phyloP scores from a whole-genome alignment of 2,888 invertebrate genomes.

The Troilus luridus region DNA sequence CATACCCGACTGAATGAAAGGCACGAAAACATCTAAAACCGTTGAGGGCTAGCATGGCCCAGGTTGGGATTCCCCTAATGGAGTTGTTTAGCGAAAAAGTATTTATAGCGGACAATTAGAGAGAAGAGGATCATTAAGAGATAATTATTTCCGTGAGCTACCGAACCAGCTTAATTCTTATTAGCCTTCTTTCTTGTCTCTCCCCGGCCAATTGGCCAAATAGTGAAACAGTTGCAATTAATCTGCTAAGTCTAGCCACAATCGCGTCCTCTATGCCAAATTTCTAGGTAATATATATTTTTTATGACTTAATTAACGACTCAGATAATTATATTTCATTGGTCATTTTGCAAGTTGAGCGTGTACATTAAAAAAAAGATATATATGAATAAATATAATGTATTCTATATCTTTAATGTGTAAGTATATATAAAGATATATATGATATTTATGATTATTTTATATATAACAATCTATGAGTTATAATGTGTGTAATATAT shows the following conservation, averaged over 20 bases:
- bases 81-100: slow-evolving; percentile 10
- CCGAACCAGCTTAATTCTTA: not conserved
- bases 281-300: not conserved
- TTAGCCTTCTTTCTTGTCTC: not conserved
- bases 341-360: not conserved
- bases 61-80: not conserved
- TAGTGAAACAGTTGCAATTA: too few relatives aligned
- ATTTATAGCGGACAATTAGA: slow-evolving; percentile 37
- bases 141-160: slow-evolving; percentile 23
- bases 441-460: too few relatives aligned
- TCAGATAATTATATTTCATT: not conserved
- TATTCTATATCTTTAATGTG: too few relatives aligned
- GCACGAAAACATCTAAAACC: not conserved
- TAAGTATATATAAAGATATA: too few relatives aligned
- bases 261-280: not conserved
- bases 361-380: too few relatives aligned
- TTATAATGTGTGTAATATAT: too few relatives aligned
- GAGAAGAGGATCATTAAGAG: not conserved
- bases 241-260: not conserved
- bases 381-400: too few relatives aligned
- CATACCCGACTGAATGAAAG: not conserved
- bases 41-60: not conserved
- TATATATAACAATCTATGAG: too few relatives aligned
- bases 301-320: not conserved
- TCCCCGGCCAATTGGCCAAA: slow-evolving; percentile 5